Evolutionary conservation across 2,888 invertebrate genomes (phyloP).

Genomic region (Xestia rhomboidea): DNA sequence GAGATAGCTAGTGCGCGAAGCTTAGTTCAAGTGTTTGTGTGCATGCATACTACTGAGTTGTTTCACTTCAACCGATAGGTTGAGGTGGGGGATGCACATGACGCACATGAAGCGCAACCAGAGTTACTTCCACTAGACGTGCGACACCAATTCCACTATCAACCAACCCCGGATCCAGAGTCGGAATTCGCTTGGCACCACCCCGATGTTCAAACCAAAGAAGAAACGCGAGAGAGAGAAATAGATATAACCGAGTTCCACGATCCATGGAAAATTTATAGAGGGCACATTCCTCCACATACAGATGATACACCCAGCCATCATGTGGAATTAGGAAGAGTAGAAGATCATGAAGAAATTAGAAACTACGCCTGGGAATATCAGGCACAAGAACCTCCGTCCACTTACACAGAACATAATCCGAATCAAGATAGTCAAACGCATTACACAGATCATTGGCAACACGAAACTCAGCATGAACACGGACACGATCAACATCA

Average conservation of each 20-base stretch:
- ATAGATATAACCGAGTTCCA: conserved; percentile 79
- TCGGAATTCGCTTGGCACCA: conserved; percentile 89
- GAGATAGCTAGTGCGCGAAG: conserved; percentile 77
- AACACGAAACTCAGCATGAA: conserved; percentile 56
- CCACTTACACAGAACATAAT: conserved; percentile 55
- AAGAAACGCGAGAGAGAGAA: conserved; percentile 70
- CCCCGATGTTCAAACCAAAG: conserved; percentile 76
- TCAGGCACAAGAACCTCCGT: conserved; percentile 63
- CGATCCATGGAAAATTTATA: conserved; percentile 95
- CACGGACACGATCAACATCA: conserved; percentile 62
- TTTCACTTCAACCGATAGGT: conserved; percentile 88
- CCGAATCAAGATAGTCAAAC: conserved; percentile 54
- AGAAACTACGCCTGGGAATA: conserved; percentile 83
- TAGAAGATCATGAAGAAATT: conserved; percentile 77
- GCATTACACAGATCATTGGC: conserved; percentile 60
- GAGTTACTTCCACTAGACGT: conserved; percentile 77
- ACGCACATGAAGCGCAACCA: conserved; percentile 76
- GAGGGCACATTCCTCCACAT: conserved; percentile 86
- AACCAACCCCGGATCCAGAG: conserved; percentile 81
- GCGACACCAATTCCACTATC: conserved; percentile 78
- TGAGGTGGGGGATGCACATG: conserved; percentile 77
- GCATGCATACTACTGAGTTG: conserved; percentile 87
- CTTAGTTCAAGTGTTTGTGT: conserved; percentile 85
- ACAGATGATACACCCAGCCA: conserved; percentile 66
- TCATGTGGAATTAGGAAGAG: conserved; percentile 62